Conservation (phyloP, 2,113 vertebrate genomes). For the Dascyllus trimaculatus region DNA sequence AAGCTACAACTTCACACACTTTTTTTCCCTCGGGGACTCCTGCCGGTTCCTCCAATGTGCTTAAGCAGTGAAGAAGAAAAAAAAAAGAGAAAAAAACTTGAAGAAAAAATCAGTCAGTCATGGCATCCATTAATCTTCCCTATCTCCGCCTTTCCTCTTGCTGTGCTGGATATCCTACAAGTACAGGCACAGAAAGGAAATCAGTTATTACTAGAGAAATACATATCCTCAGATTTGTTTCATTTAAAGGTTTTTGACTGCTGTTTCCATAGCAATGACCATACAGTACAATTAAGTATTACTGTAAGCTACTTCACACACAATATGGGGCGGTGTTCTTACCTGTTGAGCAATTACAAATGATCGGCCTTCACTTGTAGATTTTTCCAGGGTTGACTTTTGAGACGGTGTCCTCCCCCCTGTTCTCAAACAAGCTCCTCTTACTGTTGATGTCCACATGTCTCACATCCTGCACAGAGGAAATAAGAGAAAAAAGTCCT, state of each 20-base stretch:
- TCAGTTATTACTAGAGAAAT: neutral
- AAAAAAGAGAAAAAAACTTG: neutral
- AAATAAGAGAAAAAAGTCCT: neutral
- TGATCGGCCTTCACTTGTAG: constrained; percentile 43
- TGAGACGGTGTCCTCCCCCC: constrained; percentile 45
- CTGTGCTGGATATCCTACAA: constrained; percentile 4
- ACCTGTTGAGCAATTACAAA: constrained; percentile 3
- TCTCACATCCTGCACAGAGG: constrained; percentile 83
- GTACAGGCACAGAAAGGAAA: constrained; percentile 3
- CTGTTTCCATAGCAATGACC: neutral
- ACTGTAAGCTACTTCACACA: neutral
- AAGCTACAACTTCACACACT: neutral
- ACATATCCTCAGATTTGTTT: neutral
- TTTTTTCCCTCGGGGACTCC: neutral
- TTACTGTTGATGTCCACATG: constrained; percentile 82
- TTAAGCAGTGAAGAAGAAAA: constrained; percentile 10
- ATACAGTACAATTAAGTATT: neutral
- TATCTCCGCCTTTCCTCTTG: neutral
- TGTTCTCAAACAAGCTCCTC: constrained; percentile 84
- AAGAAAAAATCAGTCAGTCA: constrained; percentile 52
- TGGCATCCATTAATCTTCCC: constrained; percentile 17
- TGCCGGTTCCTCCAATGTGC: neutral
- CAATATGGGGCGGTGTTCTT: neutral
- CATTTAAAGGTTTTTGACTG: neutral
- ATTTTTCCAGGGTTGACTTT: constrained; percentile 43